Conservation (phyloP, 2,113 vertebrate species). For the Dermatemys mawii region DNA sequence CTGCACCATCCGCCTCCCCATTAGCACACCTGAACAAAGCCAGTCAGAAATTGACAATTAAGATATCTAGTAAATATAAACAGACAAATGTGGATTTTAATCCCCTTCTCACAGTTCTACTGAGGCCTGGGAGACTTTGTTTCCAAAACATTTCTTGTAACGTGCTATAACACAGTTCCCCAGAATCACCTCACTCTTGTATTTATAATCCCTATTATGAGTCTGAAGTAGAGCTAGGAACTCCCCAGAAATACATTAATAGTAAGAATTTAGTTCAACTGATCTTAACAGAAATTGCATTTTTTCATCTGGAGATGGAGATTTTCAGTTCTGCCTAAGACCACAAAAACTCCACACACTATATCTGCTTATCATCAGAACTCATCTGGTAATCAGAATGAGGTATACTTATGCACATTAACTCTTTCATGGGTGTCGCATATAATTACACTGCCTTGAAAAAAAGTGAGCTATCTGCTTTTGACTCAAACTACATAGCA, state of each 20-base stretch:
- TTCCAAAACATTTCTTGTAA: neutral
- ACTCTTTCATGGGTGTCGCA: neutral
- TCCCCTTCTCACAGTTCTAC: neutral
- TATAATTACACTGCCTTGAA: neutral
- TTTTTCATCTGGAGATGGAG: neutral
- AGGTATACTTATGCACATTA: accelerated
- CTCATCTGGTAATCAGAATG: accelerated
- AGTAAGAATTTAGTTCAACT: neutral
- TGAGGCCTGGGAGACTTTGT: neutral
- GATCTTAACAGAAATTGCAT: neutral
- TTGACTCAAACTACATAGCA: neutral
- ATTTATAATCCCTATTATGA: neutral
- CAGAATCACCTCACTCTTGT: neutral
- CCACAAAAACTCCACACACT: neutral
- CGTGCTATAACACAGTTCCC: neutral
- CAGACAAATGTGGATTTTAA: neutral
- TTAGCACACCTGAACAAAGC: neutral
- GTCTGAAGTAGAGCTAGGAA: neutral
- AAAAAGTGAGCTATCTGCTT: neutral
- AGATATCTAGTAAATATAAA: neutral
- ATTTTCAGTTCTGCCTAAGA: accelerated
- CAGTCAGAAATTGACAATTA: neutral
- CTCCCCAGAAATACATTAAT: neutral
- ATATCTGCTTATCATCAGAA: neutral
- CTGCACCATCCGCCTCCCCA: neutral